Evolutionary conservation across 2,113 vertebrate genomes (phyloP), one percentile per base, ranked within the genome.

Genomic region (Glaucidium brasilianum): DNA sequence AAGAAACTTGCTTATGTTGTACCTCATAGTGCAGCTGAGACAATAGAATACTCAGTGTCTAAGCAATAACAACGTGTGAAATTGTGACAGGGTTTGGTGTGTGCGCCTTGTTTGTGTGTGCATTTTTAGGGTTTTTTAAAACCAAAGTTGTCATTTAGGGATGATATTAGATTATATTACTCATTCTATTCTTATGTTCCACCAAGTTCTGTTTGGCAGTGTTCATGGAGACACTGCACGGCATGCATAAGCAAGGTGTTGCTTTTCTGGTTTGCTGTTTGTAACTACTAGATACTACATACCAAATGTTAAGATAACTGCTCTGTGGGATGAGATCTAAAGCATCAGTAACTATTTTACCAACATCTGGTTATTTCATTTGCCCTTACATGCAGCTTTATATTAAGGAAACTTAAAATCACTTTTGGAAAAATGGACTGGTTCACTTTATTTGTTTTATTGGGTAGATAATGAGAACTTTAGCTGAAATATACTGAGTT

Each of bases 381-480:
- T 90, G 34, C 34, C 37, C 5, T 13, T 67, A 23, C 0, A 0
- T 75, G 8, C 35, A 64, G 37, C 27, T 82, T 2, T 64, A 7
- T 69, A 56, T 47, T 77, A 34, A 56, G 18, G 14, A 58, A 77
- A n/a, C 6, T 29, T 81, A 34, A 89, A 83, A 37, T 39, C 1
- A 1, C 56, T 67, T 66, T 56, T 75, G 3, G 4, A 55, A 50
- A 88, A 67, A 60, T 41, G 34, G 50, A 32, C 26, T 58, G 14
- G 53, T 55, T 56, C 13, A 10, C 43, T 68, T 49, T 0, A 20
- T 62, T 52, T 82, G 8, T 9, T 35, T 75, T 83, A 34, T 35
- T 76, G n/a, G n/a, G 7, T 49, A 45, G n/a, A 25, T 64, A 71
- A 63, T 23, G 34, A 75, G 81, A 66, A 50, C 23, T 62, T 71